phyloP scores from a whole-genome alignment of 2,113 vertebrate genomes.

The Laterallus jamaicensis region DNA sequence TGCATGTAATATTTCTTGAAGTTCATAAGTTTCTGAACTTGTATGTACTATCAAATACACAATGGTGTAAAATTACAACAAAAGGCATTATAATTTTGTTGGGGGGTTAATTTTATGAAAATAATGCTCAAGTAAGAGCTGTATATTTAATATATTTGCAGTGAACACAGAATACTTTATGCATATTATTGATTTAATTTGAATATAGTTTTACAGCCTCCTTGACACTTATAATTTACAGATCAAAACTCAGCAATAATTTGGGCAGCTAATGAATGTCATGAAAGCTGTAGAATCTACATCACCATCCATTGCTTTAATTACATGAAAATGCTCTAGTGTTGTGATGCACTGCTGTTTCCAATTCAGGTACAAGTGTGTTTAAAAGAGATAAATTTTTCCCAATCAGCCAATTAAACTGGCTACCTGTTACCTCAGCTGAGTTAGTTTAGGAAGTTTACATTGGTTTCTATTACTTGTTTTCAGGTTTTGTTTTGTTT shows the following conservation, averaged over 20 bases:
- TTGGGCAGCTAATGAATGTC: conserved; percentile 99
- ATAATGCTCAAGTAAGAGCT: conserved; percentile 91
- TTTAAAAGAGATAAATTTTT: conserved; percentile 81
- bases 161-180: conserved; percentile 92
- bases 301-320: conserved; percentile 82
- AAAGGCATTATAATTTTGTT: conserved; percentile 99
- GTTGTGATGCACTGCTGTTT: conserved; percentile 84
- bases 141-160: conserved; percentile 99
- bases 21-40: conserved; percentile 92
- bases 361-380: conserved; percentile 87
- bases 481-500: conserved; percentile 79
- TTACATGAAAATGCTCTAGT: conserved; percentile 83
- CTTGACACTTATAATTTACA: conserved; percentile 96
- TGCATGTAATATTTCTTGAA: conserved; percentile 98
- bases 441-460: conserved; percentile 89
- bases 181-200: conserved; percentile 94
- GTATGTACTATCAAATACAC: conserved; percentile 90
- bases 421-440: conserved; percentile 93
- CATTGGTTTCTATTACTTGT: conserved; percentile 84
- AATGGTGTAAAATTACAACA: conserved; percentile 95
- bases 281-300: conserved; percentile 97
- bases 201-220: conserved; percentile 97
- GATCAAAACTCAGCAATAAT: conserved; percentile 99
- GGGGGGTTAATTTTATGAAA: conserved; percentile 99
- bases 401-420: conserved; percentile 84